Evolutionary conservation across 2,888 invertebrate species (phyloP), one percentile per base, ranked within the genome.

Genomic region (Ichneumon xanthorius): DNA sequence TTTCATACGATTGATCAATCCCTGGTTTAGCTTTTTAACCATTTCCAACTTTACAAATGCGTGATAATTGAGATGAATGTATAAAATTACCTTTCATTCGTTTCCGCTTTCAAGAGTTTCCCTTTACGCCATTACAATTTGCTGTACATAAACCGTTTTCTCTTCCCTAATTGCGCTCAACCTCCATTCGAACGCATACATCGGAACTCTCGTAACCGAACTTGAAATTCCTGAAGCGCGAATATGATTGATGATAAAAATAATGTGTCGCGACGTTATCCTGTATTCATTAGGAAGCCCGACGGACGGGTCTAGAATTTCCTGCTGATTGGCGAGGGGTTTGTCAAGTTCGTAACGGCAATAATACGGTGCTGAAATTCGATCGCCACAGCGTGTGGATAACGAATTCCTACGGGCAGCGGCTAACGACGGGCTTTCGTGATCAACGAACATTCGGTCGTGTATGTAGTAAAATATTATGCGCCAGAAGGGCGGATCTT

Each of bases 311-410:
- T 7, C 14, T 40, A 16, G 37, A 45, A 55, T 67, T 76, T 33
- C 55, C 22, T 19, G 50, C 40, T 67, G 67, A 67, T 67, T 33
- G 33, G 33, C 65, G 53, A 33, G 22, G 9, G 16, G 3, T 45
- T 26, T 30, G 5, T n/a, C 55, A 22, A 45, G 50, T 22, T 53
- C 22, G 37, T 53, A 6, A 26, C 6, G 5, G 16, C 33, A 26
- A 58, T 68, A 45, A 78, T 78, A 70, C 6, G 33, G 33, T 33
- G 33, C 19, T 70, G 19, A 16, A 58, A 68, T 40, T 61, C 53
- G 45, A 70, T 68, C 33, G 33, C 9, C 37, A 19, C 40, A 16
- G n/a, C 1, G 30, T 63, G 33, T 33, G 14, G 48, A 6, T 50
- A 50, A 48, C 33, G 9, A 30, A 65, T 63, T 30, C 45, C 40